These are phyloP conservation scores for Acrocephalus arundinaceus DNA, from an alignment of 2,113 vertebrate genomes.

Conservation along the genomic window DNA sequence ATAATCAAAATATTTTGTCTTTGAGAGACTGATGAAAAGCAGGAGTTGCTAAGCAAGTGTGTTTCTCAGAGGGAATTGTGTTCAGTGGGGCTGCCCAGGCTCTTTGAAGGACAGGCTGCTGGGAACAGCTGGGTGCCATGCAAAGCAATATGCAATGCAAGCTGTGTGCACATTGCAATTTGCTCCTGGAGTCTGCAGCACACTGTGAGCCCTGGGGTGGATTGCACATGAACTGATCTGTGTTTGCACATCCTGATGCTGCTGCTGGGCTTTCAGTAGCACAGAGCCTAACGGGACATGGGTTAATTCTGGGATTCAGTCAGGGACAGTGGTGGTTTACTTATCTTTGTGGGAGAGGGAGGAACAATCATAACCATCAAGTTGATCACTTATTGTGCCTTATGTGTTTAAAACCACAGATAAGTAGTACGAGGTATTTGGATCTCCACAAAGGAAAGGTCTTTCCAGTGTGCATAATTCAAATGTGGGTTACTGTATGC, in stretches of 20 bases:
- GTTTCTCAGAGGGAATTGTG: neutral
- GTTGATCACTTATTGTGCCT: neutral
- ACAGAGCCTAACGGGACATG: neutral
- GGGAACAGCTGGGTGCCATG: neutral
- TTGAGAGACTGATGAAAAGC: neutral
- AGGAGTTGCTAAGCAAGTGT: neutral
- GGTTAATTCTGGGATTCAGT: neutral
- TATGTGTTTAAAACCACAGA: neutral
- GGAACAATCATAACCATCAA: neutral
- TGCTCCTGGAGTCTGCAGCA: neutral
- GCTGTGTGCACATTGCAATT: neutral
- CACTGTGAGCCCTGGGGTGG: neutral
- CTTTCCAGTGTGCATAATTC: neutral
- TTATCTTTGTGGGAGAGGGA: neutral
- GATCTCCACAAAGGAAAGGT: neutral
- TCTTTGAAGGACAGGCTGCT: neutral
- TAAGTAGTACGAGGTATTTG: neutral
- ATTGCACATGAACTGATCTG: neutral
- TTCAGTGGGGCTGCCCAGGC: neutral
- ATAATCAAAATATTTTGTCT: neutral
- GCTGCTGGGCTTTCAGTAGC: neutral
- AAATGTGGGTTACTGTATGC: neutral
- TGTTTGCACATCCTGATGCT: neutral
- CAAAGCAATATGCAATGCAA: neutral
- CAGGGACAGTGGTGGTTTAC: neutral